phyloP scores from a whole-genome alignment of 92 coral and sea anemone genomes.

The Isaurus tuberculatus region DNA sequence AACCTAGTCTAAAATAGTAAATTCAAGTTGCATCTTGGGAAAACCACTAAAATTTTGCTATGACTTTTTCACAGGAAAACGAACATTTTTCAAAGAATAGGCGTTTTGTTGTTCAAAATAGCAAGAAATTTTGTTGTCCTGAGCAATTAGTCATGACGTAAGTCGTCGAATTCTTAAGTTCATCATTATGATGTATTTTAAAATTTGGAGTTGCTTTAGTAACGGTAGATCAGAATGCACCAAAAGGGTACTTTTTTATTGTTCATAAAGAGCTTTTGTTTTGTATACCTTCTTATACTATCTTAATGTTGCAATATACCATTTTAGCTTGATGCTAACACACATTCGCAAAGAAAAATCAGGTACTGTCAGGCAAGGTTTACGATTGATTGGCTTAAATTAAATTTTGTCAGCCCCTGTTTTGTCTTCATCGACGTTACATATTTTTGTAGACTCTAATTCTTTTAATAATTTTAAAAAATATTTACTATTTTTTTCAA shows the following conservation, averaged over 20 bases:
- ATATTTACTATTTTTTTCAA: too few relatives aligned
- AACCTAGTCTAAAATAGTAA: not conserved
- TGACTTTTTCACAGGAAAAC: not conserved
- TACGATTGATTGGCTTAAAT: too few relatives aligned
- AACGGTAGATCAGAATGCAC: not conserved
- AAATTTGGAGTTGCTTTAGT: not conserved
- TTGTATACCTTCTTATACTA: not conserved
- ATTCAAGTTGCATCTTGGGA: not conserved
- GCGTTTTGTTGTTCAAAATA: not conserved
- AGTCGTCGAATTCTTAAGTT: conserved; percentile 10
- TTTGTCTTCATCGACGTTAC: too few relatives aligned
- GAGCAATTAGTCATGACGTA: not conserved
- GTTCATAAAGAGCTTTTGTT: not conserved
- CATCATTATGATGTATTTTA: not conserved
- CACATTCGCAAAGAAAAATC: too few relatives aligned
- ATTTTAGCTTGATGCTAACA: not conserved
- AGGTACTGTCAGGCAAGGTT: too few relatives aligned
- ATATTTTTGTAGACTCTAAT: too few relatives aligned
- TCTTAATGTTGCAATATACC: not conserved
- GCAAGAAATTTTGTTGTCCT: conserved; percentile 4
- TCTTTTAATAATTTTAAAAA: too few relatives aligned
- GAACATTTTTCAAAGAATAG: not conserved
- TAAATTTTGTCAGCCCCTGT: too few relatives aligned
- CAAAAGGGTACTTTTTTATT: not conserved
- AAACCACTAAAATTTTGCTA: not conserved